Conservation (phyloP, 2,888 invertebrate species). For the Amphipyra tragopoginis region DNA sequence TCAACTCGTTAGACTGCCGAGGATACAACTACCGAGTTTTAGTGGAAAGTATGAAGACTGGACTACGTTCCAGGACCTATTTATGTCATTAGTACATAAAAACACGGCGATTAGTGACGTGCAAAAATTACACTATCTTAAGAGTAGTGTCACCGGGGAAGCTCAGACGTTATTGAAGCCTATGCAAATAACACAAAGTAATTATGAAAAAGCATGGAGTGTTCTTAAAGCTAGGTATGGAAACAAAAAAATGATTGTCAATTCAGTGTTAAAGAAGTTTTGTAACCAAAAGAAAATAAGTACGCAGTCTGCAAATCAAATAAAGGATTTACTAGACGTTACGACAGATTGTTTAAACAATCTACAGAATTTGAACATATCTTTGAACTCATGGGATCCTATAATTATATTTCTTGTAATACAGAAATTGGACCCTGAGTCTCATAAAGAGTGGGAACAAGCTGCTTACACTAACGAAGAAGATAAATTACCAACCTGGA, state of each 20-base stretch:
- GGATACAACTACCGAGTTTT: slow-evolving; percentile 30
- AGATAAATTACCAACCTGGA: slow-evolving; percentile 5
- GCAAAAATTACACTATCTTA: slow-evolving; percentile 49
- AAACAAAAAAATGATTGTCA: slow-evolving; percentile 10
- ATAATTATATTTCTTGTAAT: slow-evolving; percentile 21
- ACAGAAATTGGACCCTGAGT: slow-evolving; percentile 24
- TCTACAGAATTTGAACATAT: slow-evolving; percentile 9
- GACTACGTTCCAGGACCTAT: slow-evolving; percentile 42
- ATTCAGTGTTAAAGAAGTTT: slow-evolving; percentile 9
- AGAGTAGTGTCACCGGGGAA: slow-evolving; percentile 39
- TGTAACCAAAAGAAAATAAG: slow-evolving; percentile 8
- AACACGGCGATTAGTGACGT: slow-evolving; percentile 32
- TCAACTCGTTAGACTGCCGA: slow-evolving; percentile 13
- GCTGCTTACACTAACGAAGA: neutral
- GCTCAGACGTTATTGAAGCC: slow-evolving; percentile 35
- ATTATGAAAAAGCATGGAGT: slow-evolving; percentile 39
- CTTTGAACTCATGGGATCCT: slow-evolving; percentile 18
- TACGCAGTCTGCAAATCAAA: neutral
- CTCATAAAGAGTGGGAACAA: slow-evolving; percentile 21
- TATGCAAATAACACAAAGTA: slow-evolving; percentile 28
- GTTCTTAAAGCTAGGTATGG: slow-evolving; percentile 16
- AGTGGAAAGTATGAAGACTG: slow-evolving; percentile 33
- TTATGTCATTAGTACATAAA: slow-evolving; percentile 37
- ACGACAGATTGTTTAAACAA: slow-evolving; percentile 12
- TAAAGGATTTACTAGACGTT: slow-evolving; percentile 11